Percentiles rank a stretch among this genome's conserved stretches.
Conservation (phyloP, 2,888 invertebrate species). For the Diabrotica balteata region DNA sequence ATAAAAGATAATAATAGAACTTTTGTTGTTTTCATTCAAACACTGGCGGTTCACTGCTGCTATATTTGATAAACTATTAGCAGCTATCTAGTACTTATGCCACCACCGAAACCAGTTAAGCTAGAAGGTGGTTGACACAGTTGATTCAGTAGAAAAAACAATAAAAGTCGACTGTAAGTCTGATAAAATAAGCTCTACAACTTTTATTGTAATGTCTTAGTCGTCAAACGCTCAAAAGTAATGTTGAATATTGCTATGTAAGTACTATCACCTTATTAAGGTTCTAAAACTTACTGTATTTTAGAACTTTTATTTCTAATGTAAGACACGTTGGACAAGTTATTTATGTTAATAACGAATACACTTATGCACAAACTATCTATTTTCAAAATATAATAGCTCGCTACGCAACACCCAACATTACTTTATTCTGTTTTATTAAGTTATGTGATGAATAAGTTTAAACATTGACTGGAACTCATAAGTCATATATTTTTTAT, state of each 20-base stretch:
- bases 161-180: slow-evolving; percentile 3
- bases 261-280: too few relatives aligned
- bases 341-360: too few relatives aligned
- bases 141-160: slow-evolving; percentile 7
- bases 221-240: neutral
- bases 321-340: too few relatives aligned
- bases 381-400: neutral
- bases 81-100: slow-evolving; percentile 8
- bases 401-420: slow-evolving; percentile 5
- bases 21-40: neutral
- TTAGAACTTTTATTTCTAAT: too few relatives aligned
- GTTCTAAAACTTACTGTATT: too few relatives aligned
- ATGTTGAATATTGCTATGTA: slow-evolving; percentile 17
- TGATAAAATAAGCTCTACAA: slow-evolving; percentile 1
- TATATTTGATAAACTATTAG: slow-evolving; percentile 14
- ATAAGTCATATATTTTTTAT: too few relatives aligned
- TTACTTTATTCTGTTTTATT: slow-evolving; percentile 1
- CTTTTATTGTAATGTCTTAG: slow-evolving; percentile 6
- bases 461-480: neutral
- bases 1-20: neutral
- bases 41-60: slow-evolving; percentile 9
- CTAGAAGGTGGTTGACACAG: slow-evolving; percentile 9
- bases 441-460: slow-evolving; percentile 4
- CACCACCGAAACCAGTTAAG: slow-evolving; percentile 9
- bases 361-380: too few relatives aligned